phyloP scores from a whole-genome alignment of 2,797 vertebrate genomes.

The Prionace glauca region DNA sequence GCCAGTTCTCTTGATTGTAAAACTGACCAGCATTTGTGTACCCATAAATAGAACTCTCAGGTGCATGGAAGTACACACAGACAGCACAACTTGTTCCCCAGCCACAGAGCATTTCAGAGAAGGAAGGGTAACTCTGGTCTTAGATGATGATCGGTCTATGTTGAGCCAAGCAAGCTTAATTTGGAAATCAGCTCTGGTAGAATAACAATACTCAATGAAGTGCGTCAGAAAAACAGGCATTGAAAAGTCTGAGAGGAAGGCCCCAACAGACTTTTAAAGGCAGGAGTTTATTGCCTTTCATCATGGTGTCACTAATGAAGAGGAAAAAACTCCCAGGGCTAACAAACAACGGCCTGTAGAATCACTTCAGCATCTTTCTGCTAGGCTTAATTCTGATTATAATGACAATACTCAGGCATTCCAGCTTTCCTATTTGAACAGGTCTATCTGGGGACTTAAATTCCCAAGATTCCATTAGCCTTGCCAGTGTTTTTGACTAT shows the following conservation, averaged over 20 bases:
- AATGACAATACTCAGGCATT: conserved; percentile 13
- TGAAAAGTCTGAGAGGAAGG: not conserved
- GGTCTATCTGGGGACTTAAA: not conserved
- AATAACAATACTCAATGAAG: not conserved
- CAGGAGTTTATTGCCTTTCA: not conserved
- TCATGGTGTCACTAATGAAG: not conserved
- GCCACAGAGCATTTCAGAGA: not conserved
- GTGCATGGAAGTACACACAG: not conserved
- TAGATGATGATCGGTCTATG: too few relatives aligned
- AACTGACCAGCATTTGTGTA: not conserved
- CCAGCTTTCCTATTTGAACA: not conserved
- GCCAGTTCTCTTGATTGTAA: not conserved
- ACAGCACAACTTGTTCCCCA: not conserved
- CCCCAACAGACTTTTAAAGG: not conserved
- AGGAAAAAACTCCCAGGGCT: not conserved
- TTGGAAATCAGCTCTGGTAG: not conserved
- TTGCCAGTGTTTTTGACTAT: not conserved
- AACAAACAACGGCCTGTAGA: not conserved
- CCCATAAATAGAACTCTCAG: not conserved
- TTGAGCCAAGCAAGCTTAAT: not conserved
- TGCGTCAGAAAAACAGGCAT: not conserved
- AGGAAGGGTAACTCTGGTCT: not conserved
- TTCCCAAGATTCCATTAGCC: not conserved
- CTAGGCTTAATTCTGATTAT: not conserved
- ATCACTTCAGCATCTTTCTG: conserved; percentile 25